Base-by-base conservation (phyloP, 2,888 invertebrate species). In the Ennomos erosarius region DNA sequence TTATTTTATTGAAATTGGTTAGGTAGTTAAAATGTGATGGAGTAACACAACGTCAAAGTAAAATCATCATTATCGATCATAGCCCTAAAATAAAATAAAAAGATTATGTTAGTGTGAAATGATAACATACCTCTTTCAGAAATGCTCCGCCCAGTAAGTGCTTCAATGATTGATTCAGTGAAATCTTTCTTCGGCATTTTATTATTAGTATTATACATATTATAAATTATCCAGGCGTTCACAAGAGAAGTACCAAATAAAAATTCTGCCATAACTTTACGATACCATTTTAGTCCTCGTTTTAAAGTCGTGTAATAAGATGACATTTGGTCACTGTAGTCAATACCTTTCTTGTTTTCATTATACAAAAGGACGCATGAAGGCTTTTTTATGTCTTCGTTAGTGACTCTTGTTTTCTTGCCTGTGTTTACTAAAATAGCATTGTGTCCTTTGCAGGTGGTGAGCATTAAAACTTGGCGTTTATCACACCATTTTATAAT, bases 401-500 rank as follows among this genome's bases (percentile, higher is more conserved):
- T 26, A 26, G 26, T 26, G 26, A 26, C 26, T 26, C 26, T 26
- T 6, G 26, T 26, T 26, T 26, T 44, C 36, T 53, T 64, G 12
- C 54, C 59, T 36, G 61, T 62, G 52, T 59, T 44, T 34, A 47
- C 46, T 33, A 60, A 9, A 10, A 12, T 12, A n/a, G 45, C 57
- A n/a, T 59, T 37, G 39, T 67, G 59, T 9, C 40, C 47, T 62
- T 51, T 59, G 42, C 57, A 57, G 6, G 64, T 50, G n/a, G 57
- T 62, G 0, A 67, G 16, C 67, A 67, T 66, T n/a, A 39, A 37
- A 43, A 68, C 64, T 39, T 37, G 48, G 10, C 62, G 39, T 46
- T 64, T 67, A 45, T 65, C 65, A 61, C 64, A 59, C 65, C 65
- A 67, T 64, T 66, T 68, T 9, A 70, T 62, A 16, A 67, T 40